Conservation (phyloP, 2,113 vertebrate species). For the Rhinoderma darwinii region DNA sequence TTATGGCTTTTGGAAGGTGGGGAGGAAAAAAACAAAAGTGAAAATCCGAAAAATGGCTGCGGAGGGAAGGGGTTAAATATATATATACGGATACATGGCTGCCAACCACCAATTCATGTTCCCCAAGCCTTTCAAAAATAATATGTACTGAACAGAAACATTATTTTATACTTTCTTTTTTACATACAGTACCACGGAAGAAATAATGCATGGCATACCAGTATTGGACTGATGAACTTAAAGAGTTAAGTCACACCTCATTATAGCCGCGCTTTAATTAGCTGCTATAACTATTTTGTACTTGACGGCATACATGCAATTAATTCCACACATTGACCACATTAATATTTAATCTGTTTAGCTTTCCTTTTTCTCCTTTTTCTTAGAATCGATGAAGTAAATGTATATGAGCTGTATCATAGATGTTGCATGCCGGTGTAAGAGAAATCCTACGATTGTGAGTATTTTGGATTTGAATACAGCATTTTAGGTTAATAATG, state of each 20-base stretch:
- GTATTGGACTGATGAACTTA: not conserved
- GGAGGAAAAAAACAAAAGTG: no score
- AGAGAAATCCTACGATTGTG: not conserved
- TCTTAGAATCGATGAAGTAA: not conserved
- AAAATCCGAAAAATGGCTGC: no score
- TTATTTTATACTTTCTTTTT: not conserved
- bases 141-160: not conserved
- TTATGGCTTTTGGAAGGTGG: no score
- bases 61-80: no score
- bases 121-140: no score
- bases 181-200: not conserved
- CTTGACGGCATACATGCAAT: slow-evolving; percentile 30
- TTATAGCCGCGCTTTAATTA: slow-evolving; percentile 44
- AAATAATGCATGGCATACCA: not conserved
- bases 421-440: not conserved
- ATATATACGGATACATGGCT: no score
- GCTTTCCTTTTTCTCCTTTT: not conserved
- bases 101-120: no score
- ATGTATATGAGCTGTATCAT: not conserved
- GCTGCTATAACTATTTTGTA: slow-evolving; percentile 22
- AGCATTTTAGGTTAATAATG: not conserved
- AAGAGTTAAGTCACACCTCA: slow-evolving; percentile 29
- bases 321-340: slow-evolving; percentile 47
- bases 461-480: not conserved
- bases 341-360: slow-evolving; percentile 43